Conservation (phyloP, 2,113 vertebrate species). For the Bambusicola thoracicus region DNA sequence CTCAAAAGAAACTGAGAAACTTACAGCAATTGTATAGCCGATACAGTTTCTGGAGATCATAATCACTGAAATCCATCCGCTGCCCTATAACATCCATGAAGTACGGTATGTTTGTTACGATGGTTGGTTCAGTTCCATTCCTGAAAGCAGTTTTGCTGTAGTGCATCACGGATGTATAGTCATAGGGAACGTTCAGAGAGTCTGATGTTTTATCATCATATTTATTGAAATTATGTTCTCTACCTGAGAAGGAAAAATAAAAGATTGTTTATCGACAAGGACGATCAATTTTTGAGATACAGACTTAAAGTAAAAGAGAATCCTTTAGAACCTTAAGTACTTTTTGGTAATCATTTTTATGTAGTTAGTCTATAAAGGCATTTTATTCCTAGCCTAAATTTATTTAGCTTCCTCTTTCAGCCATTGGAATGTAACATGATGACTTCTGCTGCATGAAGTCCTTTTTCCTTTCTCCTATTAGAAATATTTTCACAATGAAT, state of each 20-base stretch:
- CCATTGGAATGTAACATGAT: neutral
- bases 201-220: constrained; percentile 78
- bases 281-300: neutral
- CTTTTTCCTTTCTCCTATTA: neutral
- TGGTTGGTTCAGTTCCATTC: constrained; percentile 85
- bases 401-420: neutral
- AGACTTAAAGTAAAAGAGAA: neutral
- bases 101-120: constrained; percentile 86
- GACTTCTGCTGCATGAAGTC: neutral
- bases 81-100: constrained; percentile 93
- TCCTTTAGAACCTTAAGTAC: neutral
- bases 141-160: constrained; percentile 88
- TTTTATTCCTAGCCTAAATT: neutral
- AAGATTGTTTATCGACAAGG: neutral
- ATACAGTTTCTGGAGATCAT: constrained; percentile 87
- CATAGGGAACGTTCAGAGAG: constrained; percentile 86
- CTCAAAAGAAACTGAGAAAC: constrained; percentile 19
- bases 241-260: constrained; percentile 74
- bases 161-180: constrained; percentile 92
- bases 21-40: constrained; percentile 91
- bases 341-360: neutral
- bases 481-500: neutral
- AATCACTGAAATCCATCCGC: constrained; percentile 93
- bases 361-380: neutral
- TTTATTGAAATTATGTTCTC: constrained; percentile 84